Evolutionary conservation across 2,113 vertebrate genomes (phyloP), one percentile per base, ranked within the genome.

Genomic region (Serilophus lunatus): DNA sequence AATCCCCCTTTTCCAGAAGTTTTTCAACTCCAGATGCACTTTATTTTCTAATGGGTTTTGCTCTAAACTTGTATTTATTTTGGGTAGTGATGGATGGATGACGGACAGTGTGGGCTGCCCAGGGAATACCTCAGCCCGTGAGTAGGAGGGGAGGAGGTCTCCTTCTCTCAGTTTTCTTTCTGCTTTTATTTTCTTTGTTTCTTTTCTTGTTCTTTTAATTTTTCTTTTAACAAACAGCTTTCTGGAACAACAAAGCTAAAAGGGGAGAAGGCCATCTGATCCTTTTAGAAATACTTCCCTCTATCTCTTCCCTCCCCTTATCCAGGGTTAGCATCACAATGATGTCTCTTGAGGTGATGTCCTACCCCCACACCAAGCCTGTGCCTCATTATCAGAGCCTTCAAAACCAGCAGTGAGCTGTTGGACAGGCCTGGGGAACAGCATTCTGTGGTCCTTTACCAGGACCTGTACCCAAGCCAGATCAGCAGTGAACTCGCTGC

Each of bases 31-130:
- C 90, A 82, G 90, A 88, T 86, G 90, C 88, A 89, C 95, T 95
- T 96, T 92, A 94, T 93, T 96, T 95, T 87, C 90, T 88, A 77
- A 82, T 95, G 86, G 19, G 26, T 94, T 96, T 94, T 96, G 91
- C 96, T 94, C 82, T 61, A 81, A 82, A 54, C 50, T 90, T 76
- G 38, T 75, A 78, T 95, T 89, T 92, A 77, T 96, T 92, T 93
- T 70, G 44, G 19, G 60, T 90, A 88, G 88, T 63, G 68, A 90
- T 69, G 54, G 86, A 77, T 90, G 78, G 78, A 82, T 70, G 83
- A 92, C 0, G 44, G 93, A 95, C 90, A 87, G 81, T 75, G 82
- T 88, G 94, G 90, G 82, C 92, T 95, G 91, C 82, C 87, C 79
- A 90, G 86, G 79, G 68, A 69, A 82, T 91, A 40, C 72, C 78